These are phyloP conservation scores for Cotesia congregata DNA, from an alignment of 2,888 invertebrate genomes.

Conservation along the genomic window DNA sequence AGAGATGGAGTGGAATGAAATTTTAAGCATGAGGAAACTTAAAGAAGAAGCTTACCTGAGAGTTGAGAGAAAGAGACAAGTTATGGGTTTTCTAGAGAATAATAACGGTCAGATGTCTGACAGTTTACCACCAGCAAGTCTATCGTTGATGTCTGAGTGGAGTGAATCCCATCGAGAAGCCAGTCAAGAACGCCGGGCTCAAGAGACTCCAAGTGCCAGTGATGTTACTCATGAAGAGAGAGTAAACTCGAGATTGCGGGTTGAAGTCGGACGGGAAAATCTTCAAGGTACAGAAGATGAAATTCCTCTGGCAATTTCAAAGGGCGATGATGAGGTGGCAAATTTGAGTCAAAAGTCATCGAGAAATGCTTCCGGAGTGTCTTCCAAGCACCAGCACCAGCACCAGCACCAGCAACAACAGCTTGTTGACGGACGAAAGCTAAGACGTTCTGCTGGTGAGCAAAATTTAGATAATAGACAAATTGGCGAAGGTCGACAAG, in stretches of 20 bases:
- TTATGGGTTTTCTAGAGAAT: constrained; percentile 70
- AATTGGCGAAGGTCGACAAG: constrained; percentile 79
- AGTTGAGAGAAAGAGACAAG: constrained; percentile 79
- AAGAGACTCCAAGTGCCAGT: constrained; percentile 18
- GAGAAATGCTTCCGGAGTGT: constrained; percentile 39
- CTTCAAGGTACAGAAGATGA: constrained; percentile 10
- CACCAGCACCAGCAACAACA: constrained; percentile 25
- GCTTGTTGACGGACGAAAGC: constrained; percentile 55
- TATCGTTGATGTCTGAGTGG: constrained; percentile 56
- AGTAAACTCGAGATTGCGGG: constrained; percentile 9
- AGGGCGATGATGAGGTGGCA: constrained; percentile 17
- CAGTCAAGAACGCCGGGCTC: constrained; percentile 26
- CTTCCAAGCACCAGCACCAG: constrained; percentile 52
- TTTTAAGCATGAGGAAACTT: constrained; percentile 84
- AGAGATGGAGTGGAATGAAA: constrained; percentile 89
- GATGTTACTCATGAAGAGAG: constrained; percentile 12
- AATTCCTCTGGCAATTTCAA: not conserved
- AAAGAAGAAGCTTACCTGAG: constrained; percentile 86
- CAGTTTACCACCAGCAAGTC: constrained; percentile 57
- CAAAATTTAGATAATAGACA: constrained; percentile 59
- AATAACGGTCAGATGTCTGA: constrained; percentile 51
- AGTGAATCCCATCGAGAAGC: constrained; percentile 29
- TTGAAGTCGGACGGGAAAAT: constrained; percentile 8
- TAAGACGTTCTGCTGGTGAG: constrained; percentile 39
- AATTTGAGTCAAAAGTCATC: constrained; percentile 29